phyloP scores from a whole-genome alignment of 2,797 vertebrate genomes.

The Menidia menidia region DNA sequence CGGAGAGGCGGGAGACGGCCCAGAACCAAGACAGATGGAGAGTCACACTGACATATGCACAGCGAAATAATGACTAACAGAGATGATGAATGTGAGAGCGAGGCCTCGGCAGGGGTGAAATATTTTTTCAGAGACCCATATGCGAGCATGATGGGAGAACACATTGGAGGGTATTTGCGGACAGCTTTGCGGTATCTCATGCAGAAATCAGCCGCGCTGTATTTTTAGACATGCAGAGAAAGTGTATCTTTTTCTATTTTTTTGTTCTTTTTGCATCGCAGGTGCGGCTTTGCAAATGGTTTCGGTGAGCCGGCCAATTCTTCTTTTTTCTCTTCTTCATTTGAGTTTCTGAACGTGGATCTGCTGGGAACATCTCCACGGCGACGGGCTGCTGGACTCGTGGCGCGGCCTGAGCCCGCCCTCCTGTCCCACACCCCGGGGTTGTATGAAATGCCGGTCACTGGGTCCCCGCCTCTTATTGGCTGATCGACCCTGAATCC shows the following conservation, averaged over 20 bases:
- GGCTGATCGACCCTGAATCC: conserved; percentile 56
- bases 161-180: conserved; percentile 46
- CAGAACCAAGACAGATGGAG: conserved; percentile 70
- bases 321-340: not conserved
- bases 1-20: conserved; percentile 47
- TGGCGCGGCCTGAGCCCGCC: conserved; percentile 48
- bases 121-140: conserved; percentile 50
- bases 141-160: conserved; percentile 40
- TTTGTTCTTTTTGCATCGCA: conserved; percentile 5
- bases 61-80: conserved; percentile 51
- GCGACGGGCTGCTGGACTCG: conserved; percentile 41
- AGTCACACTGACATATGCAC: conserved; percentile 64
- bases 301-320: not conserved
- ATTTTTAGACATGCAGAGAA: conserved; percentile 5
- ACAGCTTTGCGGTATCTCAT: conserved; percentile 30
- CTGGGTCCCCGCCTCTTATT: conserved; percentile 74
- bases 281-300: not conserved
- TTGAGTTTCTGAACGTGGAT: not conserved
- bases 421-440: conserved; percentile 72
- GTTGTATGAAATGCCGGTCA: conserved; percentile 79
- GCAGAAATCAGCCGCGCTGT: not conserved
- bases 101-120: conserved; percentile 48
- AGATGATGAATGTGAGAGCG: conserved; percentile 40
- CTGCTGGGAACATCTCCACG: not conserved
- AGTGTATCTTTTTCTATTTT: not conserved